These are phyloP conservation scores for Cirrhinus molitorella DNA, from an alignment of 2,797 vertebrate species.

Conservation along the genomic window DNA sequence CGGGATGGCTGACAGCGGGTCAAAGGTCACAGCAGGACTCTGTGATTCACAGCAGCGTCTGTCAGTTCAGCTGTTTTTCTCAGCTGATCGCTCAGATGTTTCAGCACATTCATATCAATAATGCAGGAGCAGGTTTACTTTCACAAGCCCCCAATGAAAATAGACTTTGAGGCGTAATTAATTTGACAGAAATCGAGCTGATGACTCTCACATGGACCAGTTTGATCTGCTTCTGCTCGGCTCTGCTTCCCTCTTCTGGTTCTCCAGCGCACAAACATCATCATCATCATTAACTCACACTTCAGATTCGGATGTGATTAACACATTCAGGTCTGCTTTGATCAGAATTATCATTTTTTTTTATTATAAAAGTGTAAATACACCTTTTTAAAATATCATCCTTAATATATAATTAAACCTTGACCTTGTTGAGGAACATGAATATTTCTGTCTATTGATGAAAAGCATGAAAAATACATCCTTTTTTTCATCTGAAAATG, in stretches of 20 bases:
- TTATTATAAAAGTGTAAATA: too few relatives aligned
- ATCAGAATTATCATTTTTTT: too few relatives aligned
- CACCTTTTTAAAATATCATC: too few relatives aligned
- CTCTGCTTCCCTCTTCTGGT: constrained; percentile 71
- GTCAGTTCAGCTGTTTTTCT: too few relatives aligned
- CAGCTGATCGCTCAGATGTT: neutral
- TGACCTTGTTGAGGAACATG: too few relatives aligned
- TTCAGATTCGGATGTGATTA: too few relatives aligned
- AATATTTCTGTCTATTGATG: too few relatives aligned
- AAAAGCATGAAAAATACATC: too few relatives aligned
- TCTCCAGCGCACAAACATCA: neutral
- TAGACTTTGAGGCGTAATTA: neutral
- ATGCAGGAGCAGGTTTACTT: neutral
- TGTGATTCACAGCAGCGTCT: too few relatives aligned
- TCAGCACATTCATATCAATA: neutral
- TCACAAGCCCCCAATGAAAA: neutral
- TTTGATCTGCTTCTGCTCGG: constrained; percentile 26
- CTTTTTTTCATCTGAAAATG: too few relatives aligned
- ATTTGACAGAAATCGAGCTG: neutral
- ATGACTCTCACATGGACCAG: neutral
- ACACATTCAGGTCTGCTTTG: too few relatives aligned
- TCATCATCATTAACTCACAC: neutral
- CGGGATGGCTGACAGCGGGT: neutral
- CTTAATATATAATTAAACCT: too few relatives aligned
- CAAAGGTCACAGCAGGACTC: neutral